Base-by-base conservation (phyloP, 2,797 vertebrate species). In the Lophotriccus pileatus region DNA sequence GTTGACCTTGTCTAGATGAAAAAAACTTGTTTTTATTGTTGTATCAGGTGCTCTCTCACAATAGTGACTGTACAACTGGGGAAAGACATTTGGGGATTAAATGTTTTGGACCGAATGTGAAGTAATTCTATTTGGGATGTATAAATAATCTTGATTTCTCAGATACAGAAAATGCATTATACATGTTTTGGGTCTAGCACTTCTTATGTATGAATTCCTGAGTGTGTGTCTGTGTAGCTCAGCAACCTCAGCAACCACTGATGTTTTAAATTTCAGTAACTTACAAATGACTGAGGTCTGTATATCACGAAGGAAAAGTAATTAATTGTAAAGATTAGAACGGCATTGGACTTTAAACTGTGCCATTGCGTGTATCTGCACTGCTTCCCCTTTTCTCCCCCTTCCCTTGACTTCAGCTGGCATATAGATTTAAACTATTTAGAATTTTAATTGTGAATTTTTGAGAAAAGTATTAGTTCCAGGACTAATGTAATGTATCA, bases 391-490 rank as follows among this genome's bases (percentile, higher is more conserved):
- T 59, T 76, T 75, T 63, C 37, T 68, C 66, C 18, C 20, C 30
- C 17, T 81, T 78, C n/a, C 16, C 55, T 82, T 84, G 39, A 88
- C 37, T 95, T 68, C 66, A 84, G 28, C 53, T 63, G 69, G 32
- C 56, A 44, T 34, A 64, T 20, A 83, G 49, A 91, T 88, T 93
- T 94, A 82, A 92, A 86, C 84, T 90, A 92, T 94, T 93, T 93
- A 86, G 70, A 75, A 89, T 95, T 93, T 92, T 89, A 91, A 79
- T 86, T 78, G 70, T 39, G 79, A 93, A 49, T 91, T 94, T 84
- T 75, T 84, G 80, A 91, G 77, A 63, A 59, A 93, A 73, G 80
- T 84, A 88, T 95, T 96, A 95, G 91, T 90, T 95, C 91, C 64
- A 91, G 83, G 59, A 82, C 74, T 95, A 88, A 93, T 86, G 92